Conservation (phyloP, 2,113 vertebrate genomes). For the Melanostigma gelatinosum region DNA sequence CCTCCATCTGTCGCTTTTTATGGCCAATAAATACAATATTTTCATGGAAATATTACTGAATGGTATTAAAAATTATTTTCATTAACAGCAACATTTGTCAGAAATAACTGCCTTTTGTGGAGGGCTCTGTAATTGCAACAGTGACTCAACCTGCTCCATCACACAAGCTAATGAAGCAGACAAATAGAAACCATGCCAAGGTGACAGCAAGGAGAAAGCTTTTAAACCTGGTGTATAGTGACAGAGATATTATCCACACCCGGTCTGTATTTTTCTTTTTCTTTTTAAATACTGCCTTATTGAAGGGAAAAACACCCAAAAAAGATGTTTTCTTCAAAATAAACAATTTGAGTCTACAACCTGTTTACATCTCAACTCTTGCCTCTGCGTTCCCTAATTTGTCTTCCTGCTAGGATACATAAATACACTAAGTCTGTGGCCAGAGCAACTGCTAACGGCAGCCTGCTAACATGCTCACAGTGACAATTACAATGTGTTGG, state of each 20-base stretch:
- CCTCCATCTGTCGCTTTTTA: not conserved
- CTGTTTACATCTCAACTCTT: not conserved
- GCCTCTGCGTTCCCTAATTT: not conserved
- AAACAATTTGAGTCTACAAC: not conserved
- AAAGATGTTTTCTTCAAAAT: not conserved
- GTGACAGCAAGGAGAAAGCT: constrained; percentile 16
- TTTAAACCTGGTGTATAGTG: constrained; percentile 27
- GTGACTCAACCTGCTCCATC: constrained; percentile 20
- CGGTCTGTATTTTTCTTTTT: not conserved
- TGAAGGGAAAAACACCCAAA: not conserved
- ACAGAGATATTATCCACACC: not conserved
- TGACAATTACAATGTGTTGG: not conserved
- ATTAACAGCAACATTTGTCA: constrained; percentile 23
- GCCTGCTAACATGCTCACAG: not conserved
- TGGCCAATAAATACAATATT: not conserved
- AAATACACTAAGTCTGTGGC: not conserved
- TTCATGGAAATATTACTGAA: not conserved
- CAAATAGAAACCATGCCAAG: constrained; percentile 32
- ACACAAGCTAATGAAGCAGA: constrained; percentile 34
- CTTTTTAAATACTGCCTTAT: not conserved
- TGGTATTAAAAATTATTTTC: constrained; percentile 1
- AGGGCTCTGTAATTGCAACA: constrained; percentile 10
- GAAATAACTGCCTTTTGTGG: not conserved
- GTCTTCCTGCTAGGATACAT: not conserved
- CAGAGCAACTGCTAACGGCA: not conserved